Evolutionary conservation across 2,797 vertebrate species (phyloP), one percentile per base, ranked within the genome.

Genomic region (Labroides dimidiatus): DNA sequence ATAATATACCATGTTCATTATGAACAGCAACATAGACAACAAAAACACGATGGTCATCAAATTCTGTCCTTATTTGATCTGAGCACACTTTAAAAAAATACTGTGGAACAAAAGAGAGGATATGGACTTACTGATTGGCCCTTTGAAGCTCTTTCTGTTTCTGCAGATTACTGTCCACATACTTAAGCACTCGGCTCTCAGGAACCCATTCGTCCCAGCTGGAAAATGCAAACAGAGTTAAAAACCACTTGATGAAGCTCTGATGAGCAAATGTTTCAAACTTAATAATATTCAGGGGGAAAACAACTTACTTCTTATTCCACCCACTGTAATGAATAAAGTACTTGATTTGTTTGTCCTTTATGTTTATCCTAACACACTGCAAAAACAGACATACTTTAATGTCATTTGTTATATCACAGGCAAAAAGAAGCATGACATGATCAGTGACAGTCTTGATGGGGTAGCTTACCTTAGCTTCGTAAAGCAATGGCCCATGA

Each of bases 191-290:
- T 93, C 97, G 94, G 94, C 97, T 99, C 93, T 99, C 97, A 91
- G 98, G 98, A 94, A 99, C 98, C 97, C 97, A 99, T 95, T 99
- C 97, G 96, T 99, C 98, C 97, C 98, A 99, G 88, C 98, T 99
- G 88, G 55, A 78, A 75, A 2, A 69, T 12, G 70, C 68, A 77
- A 70, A 72, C 8, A 5, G 60, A 50, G 16, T 37, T 54, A 47
- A 36, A 57, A 64, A 43, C 17, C 20, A 54, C 16, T 52, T 43
- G 10, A 39, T 16, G 44, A 53, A 58, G 39, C 6, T 41, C 27
- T 37, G 16, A 19, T 4, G 13, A 8, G 41, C 4, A 62, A 64
- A 47, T 37, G 1, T 51, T n/a, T 11, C 12, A 67, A 5, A 15
- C 19, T 33, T 43, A 8, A 44, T 39, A 15, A 2, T 39, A 64